phyloP scores from a whole-genome alignment of 2,888 invertebrate species.

The Cordilura impudica region DNA sequence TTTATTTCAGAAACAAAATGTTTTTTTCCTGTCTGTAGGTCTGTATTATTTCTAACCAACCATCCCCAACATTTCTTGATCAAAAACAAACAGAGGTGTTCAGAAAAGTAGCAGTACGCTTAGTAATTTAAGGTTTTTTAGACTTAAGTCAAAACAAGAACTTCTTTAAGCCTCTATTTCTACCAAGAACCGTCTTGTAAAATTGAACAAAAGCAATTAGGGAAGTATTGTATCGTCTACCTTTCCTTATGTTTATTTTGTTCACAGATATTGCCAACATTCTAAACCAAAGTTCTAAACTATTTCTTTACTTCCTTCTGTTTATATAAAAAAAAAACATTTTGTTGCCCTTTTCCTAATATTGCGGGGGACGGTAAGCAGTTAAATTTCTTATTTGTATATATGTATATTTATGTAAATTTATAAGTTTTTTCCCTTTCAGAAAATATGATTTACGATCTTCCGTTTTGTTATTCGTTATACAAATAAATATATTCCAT shows the following conservation, averaged over 20 bases:
- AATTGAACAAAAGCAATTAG: too few species aligned
- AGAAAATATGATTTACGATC: constrained; percentile 66
- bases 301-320: too few species aligned
- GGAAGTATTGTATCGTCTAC: too few species aligned
- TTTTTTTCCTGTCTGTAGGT: constrained; percentile 35
- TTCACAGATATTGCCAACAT: too few species aligned
- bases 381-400: constrained; percentile 24
- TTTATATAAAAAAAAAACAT: background rate
- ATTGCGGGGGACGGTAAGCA: constrained; percentile 9
- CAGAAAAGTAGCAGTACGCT: background rate
- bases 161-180: too few species aligned
- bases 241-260: too few species aligned
- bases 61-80: constrained; percentile 5
- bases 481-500: background rate
- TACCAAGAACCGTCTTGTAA: too few species aligned
- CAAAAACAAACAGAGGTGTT: background rate
- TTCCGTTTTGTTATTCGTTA: constrained; percentile 58
- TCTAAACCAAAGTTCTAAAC: too few species aligned
- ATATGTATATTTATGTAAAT: constrained; percentile 41
- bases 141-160: too few species aligned
- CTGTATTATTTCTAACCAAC: background rate
- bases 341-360: background rate
- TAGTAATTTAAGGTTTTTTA: too few species aligned
- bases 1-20: constrained; percentile 12
- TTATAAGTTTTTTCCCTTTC: constrained; percentile 40